These are phyloP conservation scores for Valencia hispanica DNA, from an alignment of 2,797 vertebrate species.

Conservation along the genomic window DNA sequence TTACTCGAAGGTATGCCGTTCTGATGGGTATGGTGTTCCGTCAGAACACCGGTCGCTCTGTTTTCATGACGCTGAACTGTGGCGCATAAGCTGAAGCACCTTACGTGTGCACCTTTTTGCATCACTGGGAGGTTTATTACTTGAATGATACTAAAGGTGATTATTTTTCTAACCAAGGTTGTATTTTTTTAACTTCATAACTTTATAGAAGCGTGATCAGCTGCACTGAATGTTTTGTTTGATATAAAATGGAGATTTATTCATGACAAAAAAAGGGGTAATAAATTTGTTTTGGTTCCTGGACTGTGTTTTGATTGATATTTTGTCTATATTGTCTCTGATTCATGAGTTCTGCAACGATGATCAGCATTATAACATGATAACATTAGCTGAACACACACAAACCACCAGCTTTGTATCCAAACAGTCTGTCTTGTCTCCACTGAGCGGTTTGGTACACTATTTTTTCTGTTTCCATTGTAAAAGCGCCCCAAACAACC, in stretches of 20 bases:
- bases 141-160: neutral
- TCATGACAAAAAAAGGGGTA: constrained; percentile 11
- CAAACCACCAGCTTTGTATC: too few species aligned
- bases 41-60: neutral
- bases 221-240: constrained; percentile 14
- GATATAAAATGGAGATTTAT: constrained; percentile 15
- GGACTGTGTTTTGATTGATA: neutral
- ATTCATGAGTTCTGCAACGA: neutral
- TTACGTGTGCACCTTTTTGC: neutral
- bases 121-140: constrained; percentile 7
- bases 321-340: neutral
- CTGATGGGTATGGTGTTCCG: too few species aligned
- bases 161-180: constrained; percentile 44
- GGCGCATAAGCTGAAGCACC: neutral
- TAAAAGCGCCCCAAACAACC: too few species aligned
- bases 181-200: constrained; percentile 39
- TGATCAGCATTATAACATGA: neutral
- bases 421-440: too few species aligned
- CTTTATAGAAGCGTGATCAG: constrained; percentile 18
- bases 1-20: too few species aligned
- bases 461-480: too few species aligned
- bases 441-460: too few species aligned
- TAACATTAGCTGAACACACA: too few species aligned
- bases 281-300: constrained; percentile 43
- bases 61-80: neutral